Base-by-base conservation (phyloP, 2,888 invertebrate genomes). In the Eilema sororculum region DNA sequence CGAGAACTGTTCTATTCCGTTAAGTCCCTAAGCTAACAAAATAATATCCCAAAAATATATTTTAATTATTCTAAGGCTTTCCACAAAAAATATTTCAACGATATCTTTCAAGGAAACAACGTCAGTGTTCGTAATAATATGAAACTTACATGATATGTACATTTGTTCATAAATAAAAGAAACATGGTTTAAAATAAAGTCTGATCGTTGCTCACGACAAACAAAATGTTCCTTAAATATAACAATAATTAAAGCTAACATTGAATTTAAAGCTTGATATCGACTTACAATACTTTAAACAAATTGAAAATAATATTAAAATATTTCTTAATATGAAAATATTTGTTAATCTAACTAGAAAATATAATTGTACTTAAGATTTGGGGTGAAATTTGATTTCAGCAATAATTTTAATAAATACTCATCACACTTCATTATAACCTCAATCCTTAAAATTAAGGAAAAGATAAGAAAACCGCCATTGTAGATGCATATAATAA, bases 181-280 rank as follows among this genome's bases (percentile, higher is more conserved):
- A 72, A 69, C 66, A 60, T 78, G 67, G 66, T 58, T 41, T 33
- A 58, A 25, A 58, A 58, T 73, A 81, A 20, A 56, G 74, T 75
- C 64, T 62, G 68, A 75, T 75, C 63, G 59, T 75, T 59, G 69
- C 69, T 78, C 77, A 74, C 30, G 46, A 65, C 37, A 73, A 77
- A 74, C 64, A 75, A 70, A 67, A 67, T 77, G 72, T 78, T 85
- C 76, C 69, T 68, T 88, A 89, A 84, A 84, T 89, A 91, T 90
- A 92, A 86, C 82, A 76, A 88, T 93, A 93, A 95, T 95, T 95
- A 95, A 95, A 95, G 95, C 95, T 95, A 94, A 95, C 88, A 91
- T 93, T 91, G 88, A 95, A 94, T 95, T 95, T 95, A 95, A 95
- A 95, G 95, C 95, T 95, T 93, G 87, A 90, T 89, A 91, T 91